These are phyloP conservation scores for Bagarius yarrelli DNA, from an alignment of 2,113 vertebrate genomes.

Conservation along the genomic window DNA sequence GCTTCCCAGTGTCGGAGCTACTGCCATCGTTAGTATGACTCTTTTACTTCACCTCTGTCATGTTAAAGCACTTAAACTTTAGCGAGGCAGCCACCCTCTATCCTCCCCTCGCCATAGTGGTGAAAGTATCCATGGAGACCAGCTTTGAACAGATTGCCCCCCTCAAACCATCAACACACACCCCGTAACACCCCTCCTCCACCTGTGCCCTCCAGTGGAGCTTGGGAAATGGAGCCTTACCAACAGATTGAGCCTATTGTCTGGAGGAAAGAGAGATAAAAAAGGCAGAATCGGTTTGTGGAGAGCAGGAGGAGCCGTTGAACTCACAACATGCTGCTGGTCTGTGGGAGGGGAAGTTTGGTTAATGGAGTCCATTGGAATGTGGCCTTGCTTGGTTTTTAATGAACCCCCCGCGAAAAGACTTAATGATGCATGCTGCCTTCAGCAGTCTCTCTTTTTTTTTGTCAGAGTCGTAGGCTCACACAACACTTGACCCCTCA, in stretches of 20 bases:
- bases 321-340: conserved; percentile 65
- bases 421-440: conserved; percentile 71
- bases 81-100: conserved; percentile 29
- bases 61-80: conserved; percentile 44
- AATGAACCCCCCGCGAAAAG: conserved; percentile 74
- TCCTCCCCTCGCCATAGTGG: conserved; percentile 42
- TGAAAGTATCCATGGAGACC: conserved; percentile 55
- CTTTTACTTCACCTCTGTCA: conserved; percentile 37
- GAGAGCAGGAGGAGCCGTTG: conserved; percentile 1
- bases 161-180: conserved; percentile 46
- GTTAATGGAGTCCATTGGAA: conserved; percentile 74
- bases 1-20: background rate
- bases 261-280: conserved; percentile 43
- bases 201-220: conserved; percentile 56
- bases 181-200: conserved; percentile 55
- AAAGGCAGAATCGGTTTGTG: conserved; percentile 22
- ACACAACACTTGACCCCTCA: conserved; percentile 37
- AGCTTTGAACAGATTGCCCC: conserved; percentile 48
- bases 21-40: conserved; percentile 31
- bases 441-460: conserved; percentile 61
- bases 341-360: conserved; percentile 53
- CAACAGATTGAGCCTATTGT: conserved; percentile 76
- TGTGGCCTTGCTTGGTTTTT: conserved; percentile 72
- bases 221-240: conserved; percentile 64
- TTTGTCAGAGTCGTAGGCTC: conserved; percentile 6